These are phyloP conservation scores for Balanococcus diminutus DNA, from an alignment of 2,888 invertebrate genomes.

Conservation along the genomic window DNA sequence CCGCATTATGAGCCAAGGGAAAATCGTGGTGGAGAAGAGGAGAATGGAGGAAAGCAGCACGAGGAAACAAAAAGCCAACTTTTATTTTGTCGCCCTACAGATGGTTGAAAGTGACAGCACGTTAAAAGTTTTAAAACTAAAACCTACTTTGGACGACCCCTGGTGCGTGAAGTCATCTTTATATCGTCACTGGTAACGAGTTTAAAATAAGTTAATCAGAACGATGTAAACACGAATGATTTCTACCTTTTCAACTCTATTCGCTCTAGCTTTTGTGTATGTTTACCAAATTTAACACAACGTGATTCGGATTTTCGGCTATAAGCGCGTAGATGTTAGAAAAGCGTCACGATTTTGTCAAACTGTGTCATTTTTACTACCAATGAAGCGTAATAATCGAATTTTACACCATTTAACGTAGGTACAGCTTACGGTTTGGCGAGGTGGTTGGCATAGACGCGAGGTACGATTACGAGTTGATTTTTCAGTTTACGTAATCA, in stretches of 20 bases:
- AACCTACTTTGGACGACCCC: not conserved
- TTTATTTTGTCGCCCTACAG: not conserved
- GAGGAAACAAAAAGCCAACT: slow-evolving; percentile 22
- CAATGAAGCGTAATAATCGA: slow-evolving; percentile 5
- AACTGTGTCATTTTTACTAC: not conserved
- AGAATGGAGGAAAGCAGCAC: not conserved
- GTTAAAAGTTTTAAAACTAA: slow-evolving; percentile 21
- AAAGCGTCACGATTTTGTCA: slow-evolving; percentile 2
- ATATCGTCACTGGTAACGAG: slow-evolving; percentile 30
- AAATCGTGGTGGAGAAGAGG: not conserved
- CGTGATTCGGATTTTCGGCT: not conserved
- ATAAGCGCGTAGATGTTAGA: not conserved
- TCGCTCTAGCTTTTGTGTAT: not conserved
- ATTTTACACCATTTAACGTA: not conserved
- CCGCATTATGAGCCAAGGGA: no score
- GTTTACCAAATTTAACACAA: not conserved
- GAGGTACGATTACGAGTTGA: not conserved
- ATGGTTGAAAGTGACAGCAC: slow-evolving; percentile 25
- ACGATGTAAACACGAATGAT: slow-evolving; percentile 15
- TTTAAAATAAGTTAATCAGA: slow-evolving; percentile 16
- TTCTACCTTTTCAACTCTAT: not conserved
- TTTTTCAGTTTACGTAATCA: not conserved
- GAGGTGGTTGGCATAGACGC: not conserved
- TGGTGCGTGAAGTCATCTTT: slow-evolving; percentile 29
- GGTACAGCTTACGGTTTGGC: not conserved